Evolutionary conservation across 2,113 vertebrate genomes (phyloP), one percentile per base, ranked within the genome.

Genomic region (Apistogramma diplotaenia): DNA sequence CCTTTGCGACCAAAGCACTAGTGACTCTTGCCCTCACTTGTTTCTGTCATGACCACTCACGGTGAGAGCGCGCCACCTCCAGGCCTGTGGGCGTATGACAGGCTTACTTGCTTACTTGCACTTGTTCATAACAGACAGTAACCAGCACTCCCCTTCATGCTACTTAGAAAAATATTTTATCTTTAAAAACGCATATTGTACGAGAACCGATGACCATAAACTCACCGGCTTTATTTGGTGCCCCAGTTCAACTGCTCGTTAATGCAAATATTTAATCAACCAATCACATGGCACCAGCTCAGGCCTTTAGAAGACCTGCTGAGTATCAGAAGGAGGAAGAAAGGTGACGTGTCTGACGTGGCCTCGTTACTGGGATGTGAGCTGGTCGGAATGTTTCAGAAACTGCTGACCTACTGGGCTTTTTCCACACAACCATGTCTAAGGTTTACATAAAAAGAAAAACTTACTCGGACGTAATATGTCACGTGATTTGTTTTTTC

Each of bases 1-100:
- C 91, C 87, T 72, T 91, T 61, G 12, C 29, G 31, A 62, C 54
- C 58, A 19, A 72, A 81, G 51, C n/a, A 21, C 53, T 58, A 77
- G 13, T 81, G 72, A 87, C 76, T 71, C 62, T 29, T 83, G 82
- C 60, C 71, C 81, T 59, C 57, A 84, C 82, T 11, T 29, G 33
- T 27, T 77, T 65, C 62, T 77, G 31, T 60, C 53, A 71, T 76
- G 55, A 35, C 40, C 29, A 59, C 6, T 23, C 19, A 18, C 27
- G 1, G 56, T 5, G 16, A 25, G 10, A 9, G n/a, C 25, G 46
- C 55, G 33, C 65, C 81, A 6, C 76, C 62, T 60, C 4, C 54
- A 15, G 31, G 16, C 31, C 3, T 12, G 19, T 25, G 21, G 16
- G 56, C 33, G 16, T 27, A 56, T 25, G 31, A 56, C n/a, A 70